Percentiles rank a stretch among this genome's conserved stretches.
Evolutionary conservation across 2,797 vertebrate genomes (phyloP).

Genomic region (Liparis tanakae): DNA sequence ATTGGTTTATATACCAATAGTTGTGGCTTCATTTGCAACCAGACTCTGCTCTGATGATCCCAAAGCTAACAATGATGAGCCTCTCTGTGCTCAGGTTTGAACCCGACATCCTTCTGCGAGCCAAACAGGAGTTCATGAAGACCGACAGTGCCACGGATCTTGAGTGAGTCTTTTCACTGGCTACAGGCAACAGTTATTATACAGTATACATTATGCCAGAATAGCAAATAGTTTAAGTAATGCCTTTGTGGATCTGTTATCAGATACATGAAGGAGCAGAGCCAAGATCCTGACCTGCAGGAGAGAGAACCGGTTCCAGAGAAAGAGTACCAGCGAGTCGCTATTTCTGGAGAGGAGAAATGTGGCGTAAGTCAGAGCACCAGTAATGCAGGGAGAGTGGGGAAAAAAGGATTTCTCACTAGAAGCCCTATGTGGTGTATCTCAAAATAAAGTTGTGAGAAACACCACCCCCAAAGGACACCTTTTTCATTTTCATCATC

Average conservation of each 20-base stretch:
- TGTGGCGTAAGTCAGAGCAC: slow-evolving; percentile 88
- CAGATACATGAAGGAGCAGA: slow-evolving; percentile 89
- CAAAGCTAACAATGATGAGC: background rate
- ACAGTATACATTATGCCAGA: background rate
- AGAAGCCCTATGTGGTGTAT: background rate
- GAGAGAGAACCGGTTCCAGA: slow-evolving; percentile 88
- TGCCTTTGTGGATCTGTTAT: slow-evolving; percentile 12
- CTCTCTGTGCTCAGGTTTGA: slow-evolving; percentile 85
- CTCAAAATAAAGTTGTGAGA: background rate
- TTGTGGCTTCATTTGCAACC: background rate
- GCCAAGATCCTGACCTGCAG: slow-evolving; percentile 83
- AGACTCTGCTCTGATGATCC: slow-evolving; percentile 26
- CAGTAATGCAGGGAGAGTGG: background rate
- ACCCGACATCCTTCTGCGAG: slow-evolving; percentile 95
- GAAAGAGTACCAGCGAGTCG: slow-evolving; percentile 92
- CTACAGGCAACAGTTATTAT: background rate
- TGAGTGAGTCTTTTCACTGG: slow-evolving; percentile 85
- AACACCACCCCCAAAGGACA: background rate
- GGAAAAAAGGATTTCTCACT: background rate
- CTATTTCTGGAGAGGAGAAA: slow-evolving; percentile 95
- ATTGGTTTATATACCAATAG: background rate
- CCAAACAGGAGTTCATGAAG: slow-evolving; percentile 98
- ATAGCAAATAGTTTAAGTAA: background rate
- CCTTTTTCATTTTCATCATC: background rate
- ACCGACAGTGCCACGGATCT: slow-evolving; percentile 93